These are phyloP conservation scores for Cheirogaleus major DNA, from an alignment of 2,797 vertebrate species.

Conservation along the genomic window DNA sequence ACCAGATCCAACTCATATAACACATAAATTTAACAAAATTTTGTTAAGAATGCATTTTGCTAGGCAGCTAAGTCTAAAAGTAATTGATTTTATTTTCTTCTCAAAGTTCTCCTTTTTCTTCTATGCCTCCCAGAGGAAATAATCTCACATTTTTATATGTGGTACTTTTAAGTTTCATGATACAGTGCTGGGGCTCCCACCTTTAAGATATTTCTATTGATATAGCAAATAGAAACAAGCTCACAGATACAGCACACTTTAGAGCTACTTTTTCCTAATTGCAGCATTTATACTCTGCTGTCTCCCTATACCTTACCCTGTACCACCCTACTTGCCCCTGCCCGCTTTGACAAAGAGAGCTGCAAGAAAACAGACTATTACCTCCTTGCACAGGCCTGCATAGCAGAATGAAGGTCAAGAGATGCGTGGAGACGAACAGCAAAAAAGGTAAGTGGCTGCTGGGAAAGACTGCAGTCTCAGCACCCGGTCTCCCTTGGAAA, in stretches of 20 bases:
- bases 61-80: neutral
- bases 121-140: neutral
- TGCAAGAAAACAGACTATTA: conserved; percentile 73
- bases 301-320: neutral
- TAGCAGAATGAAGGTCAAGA: conserved; percentile 85
- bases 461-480: conserved; percentile 64
- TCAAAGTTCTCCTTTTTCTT: conserved; percentile 40
- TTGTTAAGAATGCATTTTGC: neutral
- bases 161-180: neutral
- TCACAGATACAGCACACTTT: conserved; percentile 20
- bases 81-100: conserved; percentile 47
- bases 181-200: neutral
- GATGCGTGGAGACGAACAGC: conserved; percentile 40
- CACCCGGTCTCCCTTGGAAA: conserved; percentile 68
- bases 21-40: neutral
- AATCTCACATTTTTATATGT: neutral
- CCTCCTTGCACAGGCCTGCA: conserved; percentile 88
- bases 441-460: conserved; percentile 57
- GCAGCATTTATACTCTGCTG: neutral
- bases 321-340: neutral
- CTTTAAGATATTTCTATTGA: neutral
- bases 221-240: neutral
- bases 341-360: neutral
- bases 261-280: neutral
- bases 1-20: neutral